Evolutionary conservation across 2,113 vertebrate genomes (phyloP), one percentile per base, ranked within the genome.

Genomic region (Boleophthalmus pectinirostris): DNA sequence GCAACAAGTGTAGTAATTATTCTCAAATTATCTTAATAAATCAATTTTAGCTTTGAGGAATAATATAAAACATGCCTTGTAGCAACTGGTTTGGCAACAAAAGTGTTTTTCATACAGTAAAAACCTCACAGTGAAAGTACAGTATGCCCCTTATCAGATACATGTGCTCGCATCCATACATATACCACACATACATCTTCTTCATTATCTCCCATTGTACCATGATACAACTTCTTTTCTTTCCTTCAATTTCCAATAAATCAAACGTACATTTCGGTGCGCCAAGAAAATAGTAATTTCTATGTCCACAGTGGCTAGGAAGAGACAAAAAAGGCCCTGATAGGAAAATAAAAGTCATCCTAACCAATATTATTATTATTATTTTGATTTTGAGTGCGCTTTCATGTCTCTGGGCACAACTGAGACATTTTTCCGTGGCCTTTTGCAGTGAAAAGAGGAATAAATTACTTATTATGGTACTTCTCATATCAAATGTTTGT

Each of bases 111-210:
- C 81, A 75, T 91, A 85, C 79, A 87, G 80, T 87, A 91, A 87
- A 93, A 91, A 90, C 79, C 87, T 93, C 92, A 93, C 92, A 93
- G 92, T 93, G 92, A 92, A 89, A 86, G 90, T 88, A 87, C 73
- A 77, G 80, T 86, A 84, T 86, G 85, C 87, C 85, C 87, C 83
- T 89, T 87, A 74, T 87, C 75, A 83, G 72, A 83, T 80, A 82
- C 66, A 57, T 86, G 82, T 80, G 70, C 74, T 73, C 81, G 64
- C 77, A 69, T 71, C 15, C 75, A 69, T 7, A 74, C 11, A 69
- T 7, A 73, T 9, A 68, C 54, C 73, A 73, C 49, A 49, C 69
- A 68, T 75, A 78, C 80, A 20, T 8, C 85, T 2, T 20, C 77
- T 73, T 75, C 73, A 71, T 70, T 86, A 78, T 84, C 84, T 76